Conservation (phyloP, 2,113 vertebrate genomes). For the Calonectris borealis region DNA sequence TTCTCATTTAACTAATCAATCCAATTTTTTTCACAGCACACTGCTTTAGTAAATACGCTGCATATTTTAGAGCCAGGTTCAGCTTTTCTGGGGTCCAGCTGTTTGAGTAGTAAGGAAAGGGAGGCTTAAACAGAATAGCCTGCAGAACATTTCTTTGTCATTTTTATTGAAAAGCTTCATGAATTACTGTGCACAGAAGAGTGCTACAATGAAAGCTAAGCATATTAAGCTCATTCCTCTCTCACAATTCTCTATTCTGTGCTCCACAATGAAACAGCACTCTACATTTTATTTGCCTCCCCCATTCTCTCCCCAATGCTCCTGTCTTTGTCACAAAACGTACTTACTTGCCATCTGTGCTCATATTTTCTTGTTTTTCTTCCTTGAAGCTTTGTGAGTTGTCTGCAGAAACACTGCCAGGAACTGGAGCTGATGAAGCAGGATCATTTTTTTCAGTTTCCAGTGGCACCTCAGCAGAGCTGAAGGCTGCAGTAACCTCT, state of each 20-base stretch:
- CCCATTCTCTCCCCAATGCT: slow-evolving; percentile 20
- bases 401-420: slow-evolving; percentile 45
- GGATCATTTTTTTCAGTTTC: slow-evolving; percentile 38
- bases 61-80: not conserved
- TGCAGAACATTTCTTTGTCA: not conserved
- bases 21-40: rapidly evolving
- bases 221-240: slow-evolving; percentile 15
- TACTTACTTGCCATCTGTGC: slow-evolving; percentile 78
- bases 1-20: not conserved
- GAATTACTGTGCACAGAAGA: slow-evolving; percentile 12
- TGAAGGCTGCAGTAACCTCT: slow-evolving; percentile 54
- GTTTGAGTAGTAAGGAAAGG: not conserved
- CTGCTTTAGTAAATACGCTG: not conserved
- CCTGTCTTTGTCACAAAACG: slow-evolving; percentile 47
- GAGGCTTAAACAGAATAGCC: not conserved
- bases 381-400: slow-evolving; percentile 54
- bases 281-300: slow-evolving; percentile 25
- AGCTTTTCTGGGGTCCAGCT: not conserved
- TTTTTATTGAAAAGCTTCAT: slow-evolving; percentile 1
- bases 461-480: slow-evolving; percentile 29
- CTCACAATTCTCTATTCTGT: slow-evolving; percentile 24
- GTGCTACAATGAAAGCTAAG: slow-evolving; percentile 20
- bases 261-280: slow-evolving; percentile 13
- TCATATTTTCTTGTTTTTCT: slow-evolving; percentile 67
- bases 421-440: slow-evolving; percentile 35